phyloP scores from a whole-genome alignment of 37 sponge, comb jelly and placozoan genomes.

The Crambe crambe region DNA sequence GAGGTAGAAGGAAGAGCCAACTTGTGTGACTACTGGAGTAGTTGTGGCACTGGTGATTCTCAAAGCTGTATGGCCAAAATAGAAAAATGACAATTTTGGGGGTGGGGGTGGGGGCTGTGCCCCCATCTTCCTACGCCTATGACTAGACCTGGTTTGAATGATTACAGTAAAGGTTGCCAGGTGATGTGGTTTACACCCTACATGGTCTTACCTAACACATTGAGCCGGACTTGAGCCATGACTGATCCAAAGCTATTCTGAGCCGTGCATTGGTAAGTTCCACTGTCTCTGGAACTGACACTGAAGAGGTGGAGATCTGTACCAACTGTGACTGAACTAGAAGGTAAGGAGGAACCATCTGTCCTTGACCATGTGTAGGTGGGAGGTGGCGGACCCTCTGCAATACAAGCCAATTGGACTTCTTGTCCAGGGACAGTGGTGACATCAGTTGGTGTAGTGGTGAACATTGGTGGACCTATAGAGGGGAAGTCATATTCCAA shows the following conservation, averaged over 20 bases:
- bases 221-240: conserved; percentile 20
- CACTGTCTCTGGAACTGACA: conserved; percentile 22
- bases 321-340: neutral
- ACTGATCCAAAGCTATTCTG: conserved; percentile 27
- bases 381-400: conserved; percentile 38
- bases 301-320: conserved; percentile 3
- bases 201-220: conserved; percentile 56
- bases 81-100: too few relatives aligned
- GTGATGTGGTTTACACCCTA: too few relatives aligned
- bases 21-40: neutral
- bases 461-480: conserved; percentile 46
- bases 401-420: conserved; percentile 19
- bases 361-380: conserved; percentile 24
- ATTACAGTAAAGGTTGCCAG: too few relatives aligned
- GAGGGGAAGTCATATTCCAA: neutral
- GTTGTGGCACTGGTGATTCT: conserved; percentile 16
- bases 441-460: conserved; percentile 3
- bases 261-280: conserved; percentile 52
- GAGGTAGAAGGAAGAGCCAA: conserved; percentile 42
- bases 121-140: too few relatives aligned
- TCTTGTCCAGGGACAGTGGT: conserved; percentile 24
- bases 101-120: too few relatives aligned
- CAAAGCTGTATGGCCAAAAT: neutral
- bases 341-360: neutral
- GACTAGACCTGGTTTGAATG: too few relatives aligned